A percentile compares a stretch with the other conserved stretches of the same genome.
These are phyloP conservation scores for Laticauda laticaudata DNA, from an alignment of 2,113 vertebrate genomes.

Conservation along the genomic window DNA sequence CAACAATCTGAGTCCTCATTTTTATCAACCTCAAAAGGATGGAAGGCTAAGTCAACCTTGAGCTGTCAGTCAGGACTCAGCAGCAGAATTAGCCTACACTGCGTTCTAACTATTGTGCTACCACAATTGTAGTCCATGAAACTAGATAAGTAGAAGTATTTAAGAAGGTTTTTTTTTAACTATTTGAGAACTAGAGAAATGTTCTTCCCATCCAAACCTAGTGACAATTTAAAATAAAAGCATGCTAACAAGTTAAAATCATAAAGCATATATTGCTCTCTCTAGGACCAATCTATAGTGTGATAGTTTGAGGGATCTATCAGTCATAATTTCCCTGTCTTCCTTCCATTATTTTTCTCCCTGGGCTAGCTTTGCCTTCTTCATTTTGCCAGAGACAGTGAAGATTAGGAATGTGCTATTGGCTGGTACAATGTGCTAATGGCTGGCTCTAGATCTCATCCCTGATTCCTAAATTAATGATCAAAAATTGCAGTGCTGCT, in stretches of 20 bases:
- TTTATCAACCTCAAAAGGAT: too few species aligned
- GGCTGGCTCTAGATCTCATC: not conserved
- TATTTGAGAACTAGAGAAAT: not conserved
- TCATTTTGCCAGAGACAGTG: not conserved
- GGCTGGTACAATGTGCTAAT: not conserved
- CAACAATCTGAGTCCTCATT: too few species aligned
- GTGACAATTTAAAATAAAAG: not conserved
- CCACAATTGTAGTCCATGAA: not conserved
- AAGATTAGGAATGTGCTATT: not conserved
- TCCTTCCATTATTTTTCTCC: too few species aligned
- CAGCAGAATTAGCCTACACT: not conserved
- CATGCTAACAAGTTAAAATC: not conserved
- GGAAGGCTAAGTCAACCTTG: too few species aligned
- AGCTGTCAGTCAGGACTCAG: too few species aligned
- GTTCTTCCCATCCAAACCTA: not conserved
- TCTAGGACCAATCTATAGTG: not conserved
- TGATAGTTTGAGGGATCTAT: not conserved
- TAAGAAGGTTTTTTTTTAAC: not conserved
- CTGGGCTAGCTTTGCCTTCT: not conserved
- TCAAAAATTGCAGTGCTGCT: not conserved
- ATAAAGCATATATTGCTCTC: not conserved
- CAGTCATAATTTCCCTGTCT: not conserved
- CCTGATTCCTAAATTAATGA: not conserved
- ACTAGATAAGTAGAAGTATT: not conserved
- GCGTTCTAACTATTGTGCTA: not conserved